Evolutionary conservation across 2,113 vertebrate genomes (phyloP), one percentile per base, ranked within the genome.

Genomic region (Lepus europaeus): DNA sequence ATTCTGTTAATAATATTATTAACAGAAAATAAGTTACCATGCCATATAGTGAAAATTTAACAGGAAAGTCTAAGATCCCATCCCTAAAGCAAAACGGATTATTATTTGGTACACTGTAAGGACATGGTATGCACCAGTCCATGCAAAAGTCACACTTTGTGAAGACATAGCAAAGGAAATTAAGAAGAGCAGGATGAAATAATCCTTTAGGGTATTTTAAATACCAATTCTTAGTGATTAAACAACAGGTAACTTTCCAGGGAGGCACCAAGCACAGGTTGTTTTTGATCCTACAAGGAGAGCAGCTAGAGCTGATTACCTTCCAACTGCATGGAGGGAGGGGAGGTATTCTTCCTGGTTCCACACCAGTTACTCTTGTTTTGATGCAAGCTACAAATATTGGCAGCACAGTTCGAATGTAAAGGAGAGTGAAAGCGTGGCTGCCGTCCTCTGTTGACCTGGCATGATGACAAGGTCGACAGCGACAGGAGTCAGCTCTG

Each of bases 11-110:
- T 89, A 36, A 64, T 84, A 72, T 53, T 74, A 51, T 53, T 69
- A 68, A 49, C 76, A 89, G 81, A 72, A 90, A 85, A 93, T 87
- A 79, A 93, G 90, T 64, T 45, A 68, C 33, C 11, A 45, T 69
- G 45, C 69, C 6, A n/a, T 73, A n/a, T 69, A 27, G 49, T 39
- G 72, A 86, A 39, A 45, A 13, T 33, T 72, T 73, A 91, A 78
- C 9, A 49, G 1, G n/a, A 56, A 22, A 69, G n/a, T 19, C 56
- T 20, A 83, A 68, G n/a, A 85, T 51, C 49, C 94, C 25, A 59
- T 29, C 11, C 59, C 76, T 68, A 59, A 89, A 70, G 73, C 45
- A 86, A 53, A 59, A 74, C 6, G 9, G 59, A 56, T 59, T 31
- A 82, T 86, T 20, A 73, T 63, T 39, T 39, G 29, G 39, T 59